These are phyloP conservation scores for Nemopilema nomurai DNA, from an alignment of 30 jellyfish, hydroid and myxozoan genomes.

Conservation along the genomic window DNA sequence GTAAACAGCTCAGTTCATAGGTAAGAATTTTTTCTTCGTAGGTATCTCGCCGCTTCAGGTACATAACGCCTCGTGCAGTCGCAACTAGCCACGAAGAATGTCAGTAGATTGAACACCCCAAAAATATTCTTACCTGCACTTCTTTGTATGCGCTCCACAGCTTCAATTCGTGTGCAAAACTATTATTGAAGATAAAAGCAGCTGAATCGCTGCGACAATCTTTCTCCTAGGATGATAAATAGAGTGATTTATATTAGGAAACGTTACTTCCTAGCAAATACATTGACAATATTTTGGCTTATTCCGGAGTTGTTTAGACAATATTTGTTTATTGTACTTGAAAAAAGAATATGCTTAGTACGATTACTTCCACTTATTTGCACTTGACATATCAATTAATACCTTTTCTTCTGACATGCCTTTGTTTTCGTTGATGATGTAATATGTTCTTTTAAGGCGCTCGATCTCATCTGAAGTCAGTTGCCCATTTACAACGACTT, in stretches of 20 bases:
- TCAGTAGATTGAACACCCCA: no score
- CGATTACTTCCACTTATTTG: not conserved
- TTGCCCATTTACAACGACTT: constrained; percentile 15
- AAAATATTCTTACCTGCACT: not conserved
- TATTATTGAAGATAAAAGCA: constrained; percentile 6
- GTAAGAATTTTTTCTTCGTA: no score
- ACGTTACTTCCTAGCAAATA: no score
- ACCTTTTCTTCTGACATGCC: constrained; percentile 15
- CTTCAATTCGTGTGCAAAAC: not conserved
- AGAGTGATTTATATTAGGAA: no score
- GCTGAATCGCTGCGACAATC: not conserved
- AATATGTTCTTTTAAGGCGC: not conserved
- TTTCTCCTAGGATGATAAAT: constrained; percentile 21
- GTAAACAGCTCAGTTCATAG: no score
- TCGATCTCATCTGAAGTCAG: not conserved
- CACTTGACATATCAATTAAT: not conserved
- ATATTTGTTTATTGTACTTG: no score
- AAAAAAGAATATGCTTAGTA: not conserved
- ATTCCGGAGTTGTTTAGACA: no score
- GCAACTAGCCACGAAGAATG: no score
- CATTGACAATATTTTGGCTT: no score
- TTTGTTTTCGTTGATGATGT: not conserved
- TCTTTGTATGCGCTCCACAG: constrained; percentile 26
- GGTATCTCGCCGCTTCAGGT: no score
- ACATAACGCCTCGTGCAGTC: no score